Evolutionary conservation across 2,797 vertebrate genomes (phyloP).

Genomic region (Oophaga sylvatica): DNA sequence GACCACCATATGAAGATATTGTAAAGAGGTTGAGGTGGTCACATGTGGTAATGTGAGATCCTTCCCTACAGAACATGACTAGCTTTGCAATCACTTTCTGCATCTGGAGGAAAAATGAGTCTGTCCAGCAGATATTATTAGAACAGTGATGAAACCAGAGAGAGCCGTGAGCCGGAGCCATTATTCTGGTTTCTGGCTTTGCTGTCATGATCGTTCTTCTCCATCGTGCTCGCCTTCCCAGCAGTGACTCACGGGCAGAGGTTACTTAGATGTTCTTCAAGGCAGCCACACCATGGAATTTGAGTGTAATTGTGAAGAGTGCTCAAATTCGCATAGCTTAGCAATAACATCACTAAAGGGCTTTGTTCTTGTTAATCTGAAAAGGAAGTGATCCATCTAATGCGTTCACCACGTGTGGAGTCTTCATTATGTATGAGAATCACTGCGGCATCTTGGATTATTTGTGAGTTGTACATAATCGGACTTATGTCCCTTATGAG

Average conservation of each 20-base stretch:
- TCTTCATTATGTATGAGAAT: no score
- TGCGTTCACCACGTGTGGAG: background rate
- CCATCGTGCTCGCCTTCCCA: background rate
- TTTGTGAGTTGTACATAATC: no score
- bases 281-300: slow-evolving; percentile 3
- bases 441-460: no score
- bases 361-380: background rate
- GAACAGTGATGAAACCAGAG: background rate
- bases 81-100: background rate
- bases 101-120: background rate
- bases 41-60: background rate
- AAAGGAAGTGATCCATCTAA: background rate
- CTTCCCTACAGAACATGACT: background rate
- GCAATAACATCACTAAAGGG: background rate
- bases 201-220: background rate
- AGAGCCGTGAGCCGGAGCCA: background rate
- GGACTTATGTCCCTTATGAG: no score
- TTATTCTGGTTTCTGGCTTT: background rate
- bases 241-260: background rate
- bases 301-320: background rate
- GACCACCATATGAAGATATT: background rate
- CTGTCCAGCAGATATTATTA: background rate
- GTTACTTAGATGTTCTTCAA: background rate
- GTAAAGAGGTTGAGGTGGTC: background rate
- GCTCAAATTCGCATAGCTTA: background rate